These are phyloP conservation scores for Dilophus febrilis DNA, from an alignment of 2,888 invertebrate genomes.

Conservation along the genomic window DNA sequence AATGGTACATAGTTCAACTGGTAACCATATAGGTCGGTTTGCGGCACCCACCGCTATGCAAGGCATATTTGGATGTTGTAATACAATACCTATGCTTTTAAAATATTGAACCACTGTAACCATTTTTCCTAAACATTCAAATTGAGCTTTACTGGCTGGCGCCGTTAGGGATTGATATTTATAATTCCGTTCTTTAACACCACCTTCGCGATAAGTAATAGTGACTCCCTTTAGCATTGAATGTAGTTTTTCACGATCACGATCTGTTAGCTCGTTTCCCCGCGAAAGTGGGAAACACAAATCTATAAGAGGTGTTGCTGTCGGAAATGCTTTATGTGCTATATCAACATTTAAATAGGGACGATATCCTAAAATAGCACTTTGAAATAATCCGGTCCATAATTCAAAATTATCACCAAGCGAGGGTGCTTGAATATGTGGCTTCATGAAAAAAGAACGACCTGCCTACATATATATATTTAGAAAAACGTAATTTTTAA, in stretches of 20 bases:
- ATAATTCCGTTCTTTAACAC: neutral
- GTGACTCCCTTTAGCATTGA: conserved; percentile 16
- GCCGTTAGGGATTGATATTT: no score
- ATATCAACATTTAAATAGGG: conserved; percentile 86
- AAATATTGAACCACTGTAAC: conserved; percentile 30
- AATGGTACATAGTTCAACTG: conserved; percentile 67
- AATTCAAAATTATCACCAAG: conserved; percentile 73
- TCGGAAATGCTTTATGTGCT: conserved; percentile 62
- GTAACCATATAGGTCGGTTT: conserved; percentile 57
- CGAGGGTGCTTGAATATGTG: conserved; percentile 19
- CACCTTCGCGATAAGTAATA: conserved; percentile 14
- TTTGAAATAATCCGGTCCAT: conserved; percentile 88
- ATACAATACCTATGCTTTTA: neutral
- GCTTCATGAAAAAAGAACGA: conserved; percentile 58
- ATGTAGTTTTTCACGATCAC: conserved; percentile 11
- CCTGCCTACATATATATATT: conserved; percentile 42
- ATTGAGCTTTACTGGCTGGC: no score
- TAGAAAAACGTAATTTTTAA: conserved; percentile 3
- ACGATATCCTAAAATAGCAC: conserved; percentile 74
- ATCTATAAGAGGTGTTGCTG: conserved; percentile 16
- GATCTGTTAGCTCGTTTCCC: conserved; percentile 14
- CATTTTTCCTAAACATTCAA: conserved; percentile 11
- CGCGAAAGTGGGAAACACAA: no score
- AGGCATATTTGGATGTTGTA: conserved; percentile 49
- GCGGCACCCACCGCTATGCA: conserved; percentile 66